Evolutionary conservation across 2,113 vertebrate genomes (phyloP), one percentile per base, ranked within the genome.

Genomic region (Sylvicapra grimmia): DNA sequence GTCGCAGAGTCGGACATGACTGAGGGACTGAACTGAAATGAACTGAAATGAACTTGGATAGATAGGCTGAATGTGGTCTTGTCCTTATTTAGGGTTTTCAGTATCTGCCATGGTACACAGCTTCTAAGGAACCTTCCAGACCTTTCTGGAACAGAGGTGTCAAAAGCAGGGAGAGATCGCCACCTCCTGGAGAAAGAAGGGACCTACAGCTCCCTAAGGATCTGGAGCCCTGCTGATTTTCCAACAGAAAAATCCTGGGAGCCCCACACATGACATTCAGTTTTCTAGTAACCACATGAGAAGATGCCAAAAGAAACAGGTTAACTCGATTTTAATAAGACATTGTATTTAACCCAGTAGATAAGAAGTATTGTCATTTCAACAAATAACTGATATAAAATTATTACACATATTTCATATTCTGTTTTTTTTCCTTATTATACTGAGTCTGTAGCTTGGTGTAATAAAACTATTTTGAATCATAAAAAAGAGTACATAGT

Each of bases 161-260:
- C 40, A 79, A 90, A 77, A 90, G 75, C 49, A 79, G 79, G 49
- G 44, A 65, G 29, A 27, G 44, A 79, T 84, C 9, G 56, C 95
- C 93, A 91, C 59, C 93, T 97, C 84, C 75, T 93, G 96, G 95
- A 90, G 16, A 90, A 91, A 93, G 83, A 40, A 44, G 58, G 93
- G 21, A 86, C 59, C 54, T 77, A 31, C 1, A 9, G 40, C 40
- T 68, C 31, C 56, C 87, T 18, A 29, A 77, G 59, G 31, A 1
- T 9, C 25, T 19, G 87, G 18, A 84, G 54, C 15, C 36, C 4
- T 0, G 6, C 6, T 4, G 27, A 58, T 58, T 58, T 23, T 12
- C 53, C 96, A 10, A 11, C 0, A 21, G 44, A 68, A 61, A 53
- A 27, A 33, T 5, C 12, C 9, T 4, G 10, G 5, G 49, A 51